Evolutionary conservation across 2,113 vertebrate species (phyloP).

Genomic region (Nycticebus coucang): DNA sequence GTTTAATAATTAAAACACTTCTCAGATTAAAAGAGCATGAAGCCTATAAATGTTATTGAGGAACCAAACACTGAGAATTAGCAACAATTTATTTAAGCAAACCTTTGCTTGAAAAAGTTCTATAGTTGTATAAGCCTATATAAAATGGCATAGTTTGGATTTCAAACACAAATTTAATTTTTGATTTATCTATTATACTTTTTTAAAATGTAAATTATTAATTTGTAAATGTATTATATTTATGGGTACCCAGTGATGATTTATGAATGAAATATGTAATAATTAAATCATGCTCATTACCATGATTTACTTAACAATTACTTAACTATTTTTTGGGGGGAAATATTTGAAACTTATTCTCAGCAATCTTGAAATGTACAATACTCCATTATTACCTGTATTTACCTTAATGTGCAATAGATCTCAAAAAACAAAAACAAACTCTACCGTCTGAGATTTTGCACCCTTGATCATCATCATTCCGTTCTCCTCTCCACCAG

Average conservation of each 20-base stretch:
- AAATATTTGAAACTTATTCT: background rate
- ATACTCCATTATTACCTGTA: background rate
- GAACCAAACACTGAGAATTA: background rate
- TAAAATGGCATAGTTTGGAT: background rate
- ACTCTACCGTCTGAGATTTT: background rate
- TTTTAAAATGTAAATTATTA: background rate
- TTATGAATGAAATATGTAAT: background rate
- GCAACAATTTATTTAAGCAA: background rate
- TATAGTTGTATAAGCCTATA: background rate
- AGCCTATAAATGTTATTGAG: background rate
- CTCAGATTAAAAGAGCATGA: background rate
- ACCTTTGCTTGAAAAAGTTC: background rate
- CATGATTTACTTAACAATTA: background rate
- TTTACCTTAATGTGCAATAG: background rate
- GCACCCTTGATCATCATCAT: background rate
- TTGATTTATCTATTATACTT: background rate
- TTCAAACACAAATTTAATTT: background rate
- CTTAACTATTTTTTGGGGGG: background rate
- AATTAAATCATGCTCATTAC: background rate
- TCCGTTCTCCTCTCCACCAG: background rate
- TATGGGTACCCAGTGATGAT: background rate
- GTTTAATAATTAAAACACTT: background rate
- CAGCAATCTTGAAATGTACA: background rate
- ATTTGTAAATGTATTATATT: background rate
- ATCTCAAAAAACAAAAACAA: background rate